Percentiles rank a stretch among this genome's conserved stretches.
These are phyloP conservation scores for Taxidea taxus DNA, from an alignment of 2,113 vertebrate genomes.

Conservation along the genomic window DNA sequence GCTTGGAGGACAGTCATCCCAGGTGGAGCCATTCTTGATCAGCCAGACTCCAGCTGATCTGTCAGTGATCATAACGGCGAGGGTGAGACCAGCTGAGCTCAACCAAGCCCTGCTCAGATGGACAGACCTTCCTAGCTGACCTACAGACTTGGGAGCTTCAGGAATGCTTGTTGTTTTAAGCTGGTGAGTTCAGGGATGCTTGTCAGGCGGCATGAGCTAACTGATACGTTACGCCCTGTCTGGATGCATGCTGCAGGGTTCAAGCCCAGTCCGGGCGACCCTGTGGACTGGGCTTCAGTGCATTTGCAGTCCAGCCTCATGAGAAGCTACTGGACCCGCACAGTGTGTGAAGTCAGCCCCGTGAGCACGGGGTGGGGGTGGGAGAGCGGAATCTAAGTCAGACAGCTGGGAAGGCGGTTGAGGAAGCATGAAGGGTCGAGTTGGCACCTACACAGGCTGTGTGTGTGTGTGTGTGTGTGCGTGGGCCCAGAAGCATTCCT, in stretches of 20 bases:
- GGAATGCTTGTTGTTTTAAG: neutral
- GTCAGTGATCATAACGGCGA: neutral
- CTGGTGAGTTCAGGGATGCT: neutral
- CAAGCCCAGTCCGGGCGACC: accelerated
- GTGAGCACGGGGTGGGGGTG: neutral
- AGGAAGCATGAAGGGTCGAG: neutral
- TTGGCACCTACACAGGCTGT: neutral
- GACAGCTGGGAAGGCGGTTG: neutral
- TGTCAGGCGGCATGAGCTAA: neutral
- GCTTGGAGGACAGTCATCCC: too few relatives aligned
- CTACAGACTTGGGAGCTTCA: neutral
- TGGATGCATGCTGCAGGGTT: too few relatives aligned
- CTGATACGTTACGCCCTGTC: too few relatives aligned
- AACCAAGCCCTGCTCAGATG: accelerated
- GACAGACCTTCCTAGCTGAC: neutral
- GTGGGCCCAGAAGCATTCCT: too few relatives aligned
- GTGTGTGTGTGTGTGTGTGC: accelerated
- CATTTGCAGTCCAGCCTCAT: neutral
- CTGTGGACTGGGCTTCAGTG: neutral
- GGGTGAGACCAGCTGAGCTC: neutral
- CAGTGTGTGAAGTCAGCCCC: neutral
- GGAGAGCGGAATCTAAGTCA: neutral
- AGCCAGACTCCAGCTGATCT: too few relatives aligned
- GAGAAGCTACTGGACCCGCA: too few relatives aligned
- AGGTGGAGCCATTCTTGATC: too few relatives aligned